Base-by-base conservation (phyloP, 2,113 vertebrate genomes). In the Gambusia holbrooki region DNA sequence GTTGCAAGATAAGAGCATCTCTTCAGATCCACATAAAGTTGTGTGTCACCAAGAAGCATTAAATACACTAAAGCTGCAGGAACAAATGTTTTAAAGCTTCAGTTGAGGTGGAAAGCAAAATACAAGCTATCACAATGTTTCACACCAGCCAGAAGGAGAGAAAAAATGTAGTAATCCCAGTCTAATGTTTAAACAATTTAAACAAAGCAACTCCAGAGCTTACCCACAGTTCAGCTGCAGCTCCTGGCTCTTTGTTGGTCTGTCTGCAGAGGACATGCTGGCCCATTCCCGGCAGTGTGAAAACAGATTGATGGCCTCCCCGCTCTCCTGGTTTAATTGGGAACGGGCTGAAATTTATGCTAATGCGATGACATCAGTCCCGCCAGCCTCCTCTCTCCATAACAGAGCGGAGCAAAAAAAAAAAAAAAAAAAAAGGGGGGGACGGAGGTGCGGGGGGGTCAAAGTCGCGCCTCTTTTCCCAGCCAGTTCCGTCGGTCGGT, bases 291-390 rank as follows among this genome's bases (percentile, higher is more conserved):
- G 33, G 77, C 75, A 84, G 82, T 70, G 91, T 82, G 93, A 67
- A 83, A 90, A 94, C 87, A 91, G 92, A 90, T 81, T 74, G 80
- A 70, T 62, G 72, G 28, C 72, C 84, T 70, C 29, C 7, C 87
- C 80, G 91, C 86, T 80, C 78, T 77, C 70, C 90, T 86, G 80
- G 88, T 94, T 94, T 94, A 94, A 94, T 94, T 94, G 90, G 92
- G 85, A 91, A 76, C 90, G 90, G 91, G 83, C 93, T 93, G 91
- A 86, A 84, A 75, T 92, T 89, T 94, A 94, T 95, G 94, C 89
- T 81, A 94, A 95, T 94, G 90, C 70, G 51, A 80, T 93, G 91
- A 92, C 93, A 92, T 93, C 90, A 94, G 92, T 90, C 90, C 89
- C 71, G 74, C 79, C 86, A 88, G 91, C 87, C 90, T 85, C 86